Conservation (phyloP, 2,113 vertebrate species). For the Lipotes vexillifer region DNA sequence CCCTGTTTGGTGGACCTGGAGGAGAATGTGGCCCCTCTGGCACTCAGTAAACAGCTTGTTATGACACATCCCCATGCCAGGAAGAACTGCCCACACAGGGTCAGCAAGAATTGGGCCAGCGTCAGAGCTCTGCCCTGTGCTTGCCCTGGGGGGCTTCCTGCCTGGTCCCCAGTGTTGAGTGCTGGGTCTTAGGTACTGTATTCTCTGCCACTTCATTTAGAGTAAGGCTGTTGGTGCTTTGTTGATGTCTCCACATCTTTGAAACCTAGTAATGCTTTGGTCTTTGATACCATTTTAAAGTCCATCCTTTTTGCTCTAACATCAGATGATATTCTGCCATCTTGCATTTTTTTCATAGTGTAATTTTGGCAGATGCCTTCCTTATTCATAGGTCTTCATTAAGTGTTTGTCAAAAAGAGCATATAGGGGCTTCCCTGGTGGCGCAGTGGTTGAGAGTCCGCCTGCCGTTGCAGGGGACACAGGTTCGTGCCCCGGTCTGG, state of each 20-base stretch:
- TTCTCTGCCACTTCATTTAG: neutral
- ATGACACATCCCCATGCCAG: neutral
- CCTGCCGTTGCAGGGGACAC: no score
- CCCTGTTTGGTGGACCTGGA: neutral
- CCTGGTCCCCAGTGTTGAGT: accelerated
- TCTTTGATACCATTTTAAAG: neutral
- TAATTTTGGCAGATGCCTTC: neutral
- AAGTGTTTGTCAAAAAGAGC: neutral
- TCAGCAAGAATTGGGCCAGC: conserved; percentile 26
- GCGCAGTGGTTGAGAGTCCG: no score
- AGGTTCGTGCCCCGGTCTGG: no score
- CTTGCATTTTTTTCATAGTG: neutral
- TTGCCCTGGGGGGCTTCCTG: neutral
- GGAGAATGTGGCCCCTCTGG: neutral
- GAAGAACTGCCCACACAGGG: neutral
- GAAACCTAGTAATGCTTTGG: neutral
- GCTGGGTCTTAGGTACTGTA: accelerated
- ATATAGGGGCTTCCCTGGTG: no score
- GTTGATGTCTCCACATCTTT: neutral
- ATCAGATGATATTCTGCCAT: neutral
- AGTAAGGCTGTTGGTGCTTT: neutral
- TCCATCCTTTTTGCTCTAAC: neutral
- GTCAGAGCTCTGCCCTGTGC: neutral
- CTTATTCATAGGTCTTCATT: neutral
- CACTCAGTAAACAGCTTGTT: conserved; percentile 36